These are phyloP conservation scores for Dolichotis patagonum DNA, from an alignment of 2,113 vertebrate species.

Conservation along the genomic window DNA sequence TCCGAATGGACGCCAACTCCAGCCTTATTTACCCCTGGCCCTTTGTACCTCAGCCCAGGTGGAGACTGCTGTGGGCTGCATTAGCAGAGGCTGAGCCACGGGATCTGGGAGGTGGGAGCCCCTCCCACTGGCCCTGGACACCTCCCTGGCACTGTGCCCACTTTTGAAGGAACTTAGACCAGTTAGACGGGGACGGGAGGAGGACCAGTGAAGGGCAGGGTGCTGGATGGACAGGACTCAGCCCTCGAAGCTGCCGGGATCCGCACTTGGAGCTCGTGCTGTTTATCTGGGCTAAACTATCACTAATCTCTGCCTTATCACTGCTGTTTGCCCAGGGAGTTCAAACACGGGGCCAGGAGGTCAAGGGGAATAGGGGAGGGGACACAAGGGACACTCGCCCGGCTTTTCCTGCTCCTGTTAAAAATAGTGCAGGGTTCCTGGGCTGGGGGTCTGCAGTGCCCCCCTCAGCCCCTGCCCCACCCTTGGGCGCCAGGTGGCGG, in stretches of 20 bases:
- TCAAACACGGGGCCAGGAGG: constrained; percentile 30
- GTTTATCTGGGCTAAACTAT: neutral
- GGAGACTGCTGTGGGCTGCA: accelerated
- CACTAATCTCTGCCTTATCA: constrained; percentile 66
- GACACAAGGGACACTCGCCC: neutral
- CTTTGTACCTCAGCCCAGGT: neutral
- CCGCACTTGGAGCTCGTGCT: neutral
- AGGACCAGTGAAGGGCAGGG: neutral
- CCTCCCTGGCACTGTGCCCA: accelerated
- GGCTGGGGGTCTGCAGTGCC: neutral
- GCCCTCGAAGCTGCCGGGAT: neutral
- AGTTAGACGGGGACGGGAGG: accelerated
- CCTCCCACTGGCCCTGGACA: neutral
- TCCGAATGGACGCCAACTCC: neutral
- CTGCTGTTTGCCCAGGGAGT: constrained; percentile 59
- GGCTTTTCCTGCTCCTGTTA: neutral
- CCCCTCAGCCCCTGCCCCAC: neutral
- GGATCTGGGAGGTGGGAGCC: neutral
- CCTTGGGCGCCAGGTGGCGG: constrained; percentile 78
- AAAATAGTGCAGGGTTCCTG: constrained; percentile 39
- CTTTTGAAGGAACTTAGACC: neutral
- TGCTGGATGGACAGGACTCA: neutral
- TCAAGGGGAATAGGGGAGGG: neutral
- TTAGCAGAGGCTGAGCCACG: neutral
- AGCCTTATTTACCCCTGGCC: accelerated